Evolutionary conservation across 2,113 vertebrate species (phyloP).

Genomic region (Echinops telfairi): DNA sequence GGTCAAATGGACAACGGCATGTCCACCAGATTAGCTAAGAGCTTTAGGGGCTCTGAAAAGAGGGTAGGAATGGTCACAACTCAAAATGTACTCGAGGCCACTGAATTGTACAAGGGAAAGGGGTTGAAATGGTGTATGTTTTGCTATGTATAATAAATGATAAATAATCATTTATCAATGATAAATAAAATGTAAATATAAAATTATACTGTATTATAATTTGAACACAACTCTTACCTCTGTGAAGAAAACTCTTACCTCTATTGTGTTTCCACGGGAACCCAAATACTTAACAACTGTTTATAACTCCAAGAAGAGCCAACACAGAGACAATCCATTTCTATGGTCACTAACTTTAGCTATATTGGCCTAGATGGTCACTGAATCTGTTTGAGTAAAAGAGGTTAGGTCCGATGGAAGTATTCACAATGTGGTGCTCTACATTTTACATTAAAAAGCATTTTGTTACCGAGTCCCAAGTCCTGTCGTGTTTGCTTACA

Average conservation of each 20-base stretch:
- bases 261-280: not conserved
- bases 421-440: slow-evolving; percentile 45
- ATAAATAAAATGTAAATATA: not conserved
- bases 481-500: not conserved
- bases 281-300: not conserved
- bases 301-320: slow-evolving; percentile 1
- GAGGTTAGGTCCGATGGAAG: not conserved
- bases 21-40: not conserved
- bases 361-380: not conserved
- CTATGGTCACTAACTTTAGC: slow-evolving; percentile 28
- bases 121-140: not conserved
- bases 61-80: not conserved
- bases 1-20: not conserved
- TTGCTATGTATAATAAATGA: not conserved
- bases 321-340: not conserved
- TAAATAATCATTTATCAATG: not conserved
- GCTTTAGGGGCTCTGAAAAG: not conserved
- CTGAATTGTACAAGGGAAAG: not conserved
- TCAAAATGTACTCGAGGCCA: not conserved
- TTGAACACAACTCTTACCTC: not conserved
- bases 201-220: slow-evolving; percentile 22
- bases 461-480: slow-evolving; percentile 50
- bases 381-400: slow-evolving; percentile 12
- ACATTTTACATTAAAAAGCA: slow-evolving; percentile 54
- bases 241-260: slow-evolving; percentile 17